These are phyloP conservation scores for Pyrrhosoma nymphula DNA, from an alignment of 2,888 invertebrate species.

Conservation along the genomic window DNA sequence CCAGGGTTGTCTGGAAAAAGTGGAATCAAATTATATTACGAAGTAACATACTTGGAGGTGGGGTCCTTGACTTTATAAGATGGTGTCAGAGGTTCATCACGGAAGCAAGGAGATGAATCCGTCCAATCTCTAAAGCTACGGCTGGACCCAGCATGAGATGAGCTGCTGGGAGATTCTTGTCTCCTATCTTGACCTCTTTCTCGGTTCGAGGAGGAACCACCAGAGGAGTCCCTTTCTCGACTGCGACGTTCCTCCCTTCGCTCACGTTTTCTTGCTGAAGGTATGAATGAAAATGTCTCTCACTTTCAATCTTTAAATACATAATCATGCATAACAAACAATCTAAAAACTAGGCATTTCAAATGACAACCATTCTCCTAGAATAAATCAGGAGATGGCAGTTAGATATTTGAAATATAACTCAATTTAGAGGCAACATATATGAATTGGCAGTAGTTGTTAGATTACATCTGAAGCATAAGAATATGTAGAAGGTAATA, in stretches of 20 bases:
- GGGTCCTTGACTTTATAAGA: constrained; percentile 83
- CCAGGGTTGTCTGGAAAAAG: not conserved
- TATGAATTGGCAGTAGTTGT: too few relatives aligned
- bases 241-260: constrained; percentile 73
- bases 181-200: not conserved
- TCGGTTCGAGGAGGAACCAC: constrained; percentile 43
- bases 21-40: not conserved
- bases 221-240: constrained; percentile 73
- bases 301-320: not conserved
- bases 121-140: constrained; percentile 70
- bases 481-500: too few relatives aligned
- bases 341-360: too few relatives aligned
- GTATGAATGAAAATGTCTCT: not conserved
- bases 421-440: too few relatives aligned
- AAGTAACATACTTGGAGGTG: constrained; percentile 78
- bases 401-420: too few relatives aligned
- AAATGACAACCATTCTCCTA: too few relatives aligned
- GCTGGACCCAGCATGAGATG: constrained; percentile 36
- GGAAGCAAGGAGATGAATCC: constrained; percentile 82
- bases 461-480: too few relatives aligned
- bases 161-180: constrained; percentile 9
- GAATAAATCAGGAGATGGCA: too few relatives aligned
- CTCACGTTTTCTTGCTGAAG: constrained; percentile 70
- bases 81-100: constrained; percentile 93
- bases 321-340: too few relatives aligned